Conservation (phyloP, 2,888 invertebrate species). For the Buathra laborator region DNA sequence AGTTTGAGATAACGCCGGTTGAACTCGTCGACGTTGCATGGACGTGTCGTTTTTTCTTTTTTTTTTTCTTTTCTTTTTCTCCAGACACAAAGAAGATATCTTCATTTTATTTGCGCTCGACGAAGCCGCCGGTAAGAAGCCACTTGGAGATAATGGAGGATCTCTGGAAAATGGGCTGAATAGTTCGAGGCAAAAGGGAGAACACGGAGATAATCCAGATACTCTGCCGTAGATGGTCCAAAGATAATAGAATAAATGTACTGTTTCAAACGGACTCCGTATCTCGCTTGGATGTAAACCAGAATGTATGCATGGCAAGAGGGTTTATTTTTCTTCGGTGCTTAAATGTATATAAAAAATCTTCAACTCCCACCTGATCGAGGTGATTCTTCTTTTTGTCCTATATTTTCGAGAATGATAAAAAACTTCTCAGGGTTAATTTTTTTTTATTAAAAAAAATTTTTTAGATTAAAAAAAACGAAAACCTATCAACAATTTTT, state of each 20-base stretch:
- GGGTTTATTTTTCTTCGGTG: background rate
- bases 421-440: too few relatives aligned
- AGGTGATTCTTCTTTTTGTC: too few relatives aligned
- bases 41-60: slow-evolving; percentile 2
- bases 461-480: too few relatives aligned
- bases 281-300: slow-evolving; percentile 39
- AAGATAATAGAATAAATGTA: slow-evolving; percentile 59
- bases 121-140: slow-evolving; percentile 25
- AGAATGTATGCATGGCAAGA: slow-evolving; percentile 6
- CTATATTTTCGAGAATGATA: too few relatives aligned
- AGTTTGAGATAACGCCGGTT: slow-evolving; percentile 73
- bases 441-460: too few relatives aligned
- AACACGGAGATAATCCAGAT: slow-evolving; percentile 54
- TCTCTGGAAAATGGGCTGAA: slow-evolving; percentile 41
- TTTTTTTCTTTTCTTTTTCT: slow-evolving; percentile 22
- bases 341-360: slow-evolving; percentile 26
- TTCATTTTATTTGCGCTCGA: slow-evolving; percentile 62
- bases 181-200: slow-evolving; percentile 40
- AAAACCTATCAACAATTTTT: too few relatives aligned
- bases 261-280: slow-evolving; percentile 41
- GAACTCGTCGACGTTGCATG: background rate
- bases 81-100: slow-evolving; percentile 34
- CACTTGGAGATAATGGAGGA: slow-evolving; percentile 55
- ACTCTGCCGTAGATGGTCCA: slow-evolving; percentile 14
- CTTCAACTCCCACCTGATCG: too few relatives aligned